Conservation (phyloP, 2,113 vertebrate genomes). For the Petaurus breviceps region DNA sequence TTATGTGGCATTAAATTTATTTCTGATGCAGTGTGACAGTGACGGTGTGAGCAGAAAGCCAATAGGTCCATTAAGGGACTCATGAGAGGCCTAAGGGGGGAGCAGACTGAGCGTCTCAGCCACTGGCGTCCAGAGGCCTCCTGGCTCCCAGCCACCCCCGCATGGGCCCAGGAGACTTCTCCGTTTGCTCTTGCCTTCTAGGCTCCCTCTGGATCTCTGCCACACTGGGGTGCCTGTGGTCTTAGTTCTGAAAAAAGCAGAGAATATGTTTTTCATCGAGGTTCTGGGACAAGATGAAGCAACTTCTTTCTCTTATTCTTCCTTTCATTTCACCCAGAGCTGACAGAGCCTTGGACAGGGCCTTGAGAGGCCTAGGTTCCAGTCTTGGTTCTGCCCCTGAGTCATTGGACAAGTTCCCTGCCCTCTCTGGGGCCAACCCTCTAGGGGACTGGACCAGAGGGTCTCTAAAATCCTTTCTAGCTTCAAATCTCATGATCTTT, state of each 20-base stretch:
- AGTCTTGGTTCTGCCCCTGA: background rate
- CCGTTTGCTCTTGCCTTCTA: background rate
- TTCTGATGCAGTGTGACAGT: constrained; percentile 53
- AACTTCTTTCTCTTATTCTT: too few species aligned
- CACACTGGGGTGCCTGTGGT: background rate
- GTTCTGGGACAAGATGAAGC: background rate
- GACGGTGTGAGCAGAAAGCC: constrained; percentile 37
- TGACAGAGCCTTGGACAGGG: background rate
- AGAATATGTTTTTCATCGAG: background rate
- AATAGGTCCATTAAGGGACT: constrained; percentile 54
- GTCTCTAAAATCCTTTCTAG: background rate
- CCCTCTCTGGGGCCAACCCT: background rate
- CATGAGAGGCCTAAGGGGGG: constrained; percentile 26
- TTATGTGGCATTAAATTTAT: constrained; percentile 61
- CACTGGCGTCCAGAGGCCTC: background rate
- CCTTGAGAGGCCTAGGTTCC: background rate
- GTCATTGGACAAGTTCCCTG: background rate
- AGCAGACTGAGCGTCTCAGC: background rate
- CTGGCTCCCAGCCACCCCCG: background rate
- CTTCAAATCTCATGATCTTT: background rate
- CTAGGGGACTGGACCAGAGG: background rate
- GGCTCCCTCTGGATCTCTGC: constrained; percentile 44
- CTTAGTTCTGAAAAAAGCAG: background rate
- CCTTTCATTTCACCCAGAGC: background rate
- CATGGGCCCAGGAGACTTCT: constrained; percentile 33